A percentile compares a stretch with the other conserved stretches of the same genome.
phyloP scores from a whole-genome alignment of 2,797 vertebrate genomes.

The Intellagama lesueurii region DNA sequence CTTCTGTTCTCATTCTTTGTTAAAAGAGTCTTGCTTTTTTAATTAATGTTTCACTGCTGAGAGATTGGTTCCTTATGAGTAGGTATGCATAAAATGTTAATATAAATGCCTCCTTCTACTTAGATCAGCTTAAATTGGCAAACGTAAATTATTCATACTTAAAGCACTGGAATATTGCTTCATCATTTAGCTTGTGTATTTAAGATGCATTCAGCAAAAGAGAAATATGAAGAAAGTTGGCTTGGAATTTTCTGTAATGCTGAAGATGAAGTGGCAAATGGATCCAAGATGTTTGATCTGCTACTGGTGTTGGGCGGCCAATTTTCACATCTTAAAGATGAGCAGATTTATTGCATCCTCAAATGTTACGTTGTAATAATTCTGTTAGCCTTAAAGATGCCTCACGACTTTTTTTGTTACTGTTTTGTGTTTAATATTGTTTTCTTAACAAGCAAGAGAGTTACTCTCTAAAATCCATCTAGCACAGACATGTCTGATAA shows the following conservation, averaged over 20 bases:
- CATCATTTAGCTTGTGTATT: conserved; percentile 29
- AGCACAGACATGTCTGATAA: conserved; percentile 36
- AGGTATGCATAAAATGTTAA: conserved; percentile 43
- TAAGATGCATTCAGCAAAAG: conserved; percentile 21
- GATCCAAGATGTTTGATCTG: neutral
- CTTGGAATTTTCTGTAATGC: conserved; percentile 23
- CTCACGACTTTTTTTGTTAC: neutral
- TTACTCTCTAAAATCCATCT: conserved; percentile 38
- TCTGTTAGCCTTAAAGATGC: neutral
- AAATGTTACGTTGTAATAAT: neutral
- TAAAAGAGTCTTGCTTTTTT: conserved; percentile 29
- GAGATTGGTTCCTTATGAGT: conserved; percentile 5
- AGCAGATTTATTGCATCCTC: neutral
- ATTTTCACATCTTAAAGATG: neutral
- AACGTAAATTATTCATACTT: conserved; percentile 33
- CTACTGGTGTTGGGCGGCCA: too few relatives aligned
- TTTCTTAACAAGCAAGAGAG: conserved; percentile 34
- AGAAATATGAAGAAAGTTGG: neutral
- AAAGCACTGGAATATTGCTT: conserved; percentile 16
- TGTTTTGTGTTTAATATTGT: conserved; percentile 11
- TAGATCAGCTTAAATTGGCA: conserved; percentile 25
- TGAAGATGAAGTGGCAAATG: conserved; percentile 14
- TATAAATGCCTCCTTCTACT: conserved; percentile 35
- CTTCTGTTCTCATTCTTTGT: neutral
- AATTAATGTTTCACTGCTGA: conserved; percentile 39